These are phyloP conservation scores for Euglossa dilemma DNA, from an alignment of 1,140 invertebrate genomes.

Conservation along the genomic window DNA sequence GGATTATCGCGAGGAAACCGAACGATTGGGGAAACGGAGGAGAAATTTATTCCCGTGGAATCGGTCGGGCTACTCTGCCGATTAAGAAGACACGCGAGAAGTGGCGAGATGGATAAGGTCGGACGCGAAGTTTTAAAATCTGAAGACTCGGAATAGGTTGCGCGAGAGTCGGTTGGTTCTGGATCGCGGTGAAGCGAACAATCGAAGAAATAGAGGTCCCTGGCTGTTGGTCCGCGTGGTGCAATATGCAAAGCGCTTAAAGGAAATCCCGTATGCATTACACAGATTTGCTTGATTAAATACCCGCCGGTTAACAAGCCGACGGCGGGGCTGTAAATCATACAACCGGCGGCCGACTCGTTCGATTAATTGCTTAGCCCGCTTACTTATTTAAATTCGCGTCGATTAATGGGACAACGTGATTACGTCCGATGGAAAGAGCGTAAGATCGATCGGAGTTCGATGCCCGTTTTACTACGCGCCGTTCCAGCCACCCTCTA, in stretches of 20 bases:
- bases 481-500: too few relatives aligned
- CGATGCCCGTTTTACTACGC: too few relatives aligned
- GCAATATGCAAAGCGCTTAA: not conserved
- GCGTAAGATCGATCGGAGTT: not conserved
- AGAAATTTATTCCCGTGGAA: too few relatives aligned
- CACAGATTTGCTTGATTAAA: slow-evolving; percentile 18
- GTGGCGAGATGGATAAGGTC: too few relatives aligned
- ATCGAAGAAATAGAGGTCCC: not conserved
- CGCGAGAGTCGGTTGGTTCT: too few relatives aligned
- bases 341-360: not conserved
- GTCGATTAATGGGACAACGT: not conserved
- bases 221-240: not conserved
- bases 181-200: not conserved
- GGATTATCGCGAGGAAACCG: too few relatives aligned
- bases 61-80: too few relatives aligned
- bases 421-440: not conserved
- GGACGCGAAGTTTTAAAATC: too few relatives aligned
- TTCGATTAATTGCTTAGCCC: slow-evolving; percentile 1
- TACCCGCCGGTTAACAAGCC: not conserved
- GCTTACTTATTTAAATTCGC: slow-evolving; percentile 32
- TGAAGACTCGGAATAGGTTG: too few relatives aligned
- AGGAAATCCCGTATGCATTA: slow-evolving; percentile 8
- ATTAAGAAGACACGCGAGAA: too few relatives aligned
- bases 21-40: too few relatives aligned
- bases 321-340: not conserved